Conservation (phyloP, 2,888 invertebrate species). For the Stegophylla sp. region DNA sequence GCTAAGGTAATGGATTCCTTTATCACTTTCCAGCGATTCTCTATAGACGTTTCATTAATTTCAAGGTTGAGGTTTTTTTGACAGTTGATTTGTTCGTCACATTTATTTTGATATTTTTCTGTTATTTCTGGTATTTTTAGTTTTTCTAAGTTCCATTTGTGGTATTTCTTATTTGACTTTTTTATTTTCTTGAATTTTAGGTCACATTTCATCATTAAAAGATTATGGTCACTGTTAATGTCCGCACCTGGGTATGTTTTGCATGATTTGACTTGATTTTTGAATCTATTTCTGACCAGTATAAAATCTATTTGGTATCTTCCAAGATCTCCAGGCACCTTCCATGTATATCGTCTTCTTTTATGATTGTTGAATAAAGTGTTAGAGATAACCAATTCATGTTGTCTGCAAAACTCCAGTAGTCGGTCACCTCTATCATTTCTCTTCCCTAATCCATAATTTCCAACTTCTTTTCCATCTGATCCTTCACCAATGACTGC, state of each 20-base stretch:
- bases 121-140: background rate
- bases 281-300: constrained; percentile 8
- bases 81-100: background rate
- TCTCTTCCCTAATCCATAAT: constrained; percentile 7
- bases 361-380: constrained; percentile 24
- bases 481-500: constrained; percentile 39
- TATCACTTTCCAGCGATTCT: background rate
- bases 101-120: constrained; percentile 9
- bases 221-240: background rate
- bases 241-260: background rate
- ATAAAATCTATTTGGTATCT: constrained; percentile 16
- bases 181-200: background rate
- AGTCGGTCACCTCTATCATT: constrained; percentile 24
- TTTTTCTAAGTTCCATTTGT: background rate
- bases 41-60: background rate
- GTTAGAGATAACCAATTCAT: constrained; percentile 14
- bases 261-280: constrained; percentile 1
- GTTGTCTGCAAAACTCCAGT: constrained; percentile 35
- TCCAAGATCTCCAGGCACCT: constrained; percentile 1
- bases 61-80: background rate
- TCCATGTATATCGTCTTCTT: constrained; percentile 21
- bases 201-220: background rate
- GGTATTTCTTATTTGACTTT: constrained; percentile 1
- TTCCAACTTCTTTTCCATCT: constrained; percentile 22
- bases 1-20: constrained; percentile 7